Base-by-base conservation (phyloP, 1,140 invertebrate genomes). In the Amphibalanus amphitrite region DNA sequence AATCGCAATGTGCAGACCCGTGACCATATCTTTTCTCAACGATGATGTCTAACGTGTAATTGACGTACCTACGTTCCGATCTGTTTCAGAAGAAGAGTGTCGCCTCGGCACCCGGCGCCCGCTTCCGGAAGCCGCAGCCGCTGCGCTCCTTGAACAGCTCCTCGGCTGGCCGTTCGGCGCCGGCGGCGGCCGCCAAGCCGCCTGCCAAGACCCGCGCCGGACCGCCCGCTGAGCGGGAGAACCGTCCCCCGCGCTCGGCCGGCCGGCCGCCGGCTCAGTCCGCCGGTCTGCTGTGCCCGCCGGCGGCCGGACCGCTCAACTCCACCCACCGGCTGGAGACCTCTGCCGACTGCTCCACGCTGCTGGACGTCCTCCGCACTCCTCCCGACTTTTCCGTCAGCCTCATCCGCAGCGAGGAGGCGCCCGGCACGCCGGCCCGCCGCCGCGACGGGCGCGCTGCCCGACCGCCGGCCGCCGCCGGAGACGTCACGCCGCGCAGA, bases 371-470 rank as follows among this genome's bases (percentile, higher is more conserved):
- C n/a, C 65, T 67, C 10, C 28, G 65, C 17, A 67, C 65, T n/a
- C 65, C 65, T n/a, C 65, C 65, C 15, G 65, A 67, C 65, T 28
- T 67, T 26, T 67, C 65, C 26, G 65, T 67, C 23, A 67, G 65
- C 65, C 26, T 67, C n/a, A 67, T 67, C 65, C 65, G 65, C 65
- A 67, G 65, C 65, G 65, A 26, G 26, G 23, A 26, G 1, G 65
- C n/a, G 47, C 47, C 47, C 13, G 17, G 13, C 13, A 13, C 47
- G 47, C 47, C 47, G 47, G 13, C 47, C 10, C 33, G 33, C 15
- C 33, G 33, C 33, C 4, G 33, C 4, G 33, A 38, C 33, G 33
- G 33, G 4, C 33, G 33, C 33, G 33, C 33, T 4, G 33, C 33
- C 4, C 33, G 33, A 6, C 23, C 64, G 4, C 3, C 64, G 3